Conservation (phyloP, 1,140 invertebrate species). For the Drosophila repletoides region DNA sequence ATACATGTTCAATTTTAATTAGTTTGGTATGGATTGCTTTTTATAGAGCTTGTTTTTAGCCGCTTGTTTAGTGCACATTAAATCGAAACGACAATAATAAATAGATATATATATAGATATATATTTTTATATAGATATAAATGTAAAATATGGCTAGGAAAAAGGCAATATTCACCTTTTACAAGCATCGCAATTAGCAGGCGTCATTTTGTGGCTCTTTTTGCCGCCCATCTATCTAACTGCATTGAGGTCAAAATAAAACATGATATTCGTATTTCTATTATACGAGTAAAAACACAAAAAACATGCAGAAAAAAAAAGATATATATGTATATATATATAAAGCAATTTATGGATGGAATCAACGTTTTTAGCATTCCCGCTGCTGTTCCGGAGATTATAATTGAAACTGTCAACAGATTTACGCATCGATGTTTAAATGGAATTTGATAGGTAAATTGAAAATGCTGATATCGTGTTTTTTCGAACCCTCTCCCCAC, state of each 20-base stretch:
- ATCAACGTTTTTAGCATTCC: not conserved
- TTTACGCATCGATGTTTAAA: constrained; percentile 47
- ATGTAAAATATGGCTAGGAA: not conserved
- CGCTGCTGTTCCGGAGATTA: constrained; percentile 6
- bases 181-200: constrained; percentile 1
- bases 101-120: not conserved
- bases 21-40: constrained; percentile 10
- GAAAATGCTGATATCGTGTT: constrained; percentile 41
- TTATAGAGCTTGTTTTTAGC: not conserved
- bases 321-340: too few relatives aligned
- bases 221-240: too few relatives aligned
- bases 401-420: constrained; percentile 67
- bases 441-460: constrained; percentile 45
- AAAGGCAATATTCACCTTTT: too few relatives aligned
- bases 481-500: not conserved
- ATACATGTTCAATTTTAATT: constrained; percentile 24
- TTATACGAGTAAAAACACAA: too few relatives aligned
- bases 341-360: not conserved
- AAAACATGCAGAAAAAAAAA: too few relatives aligned
- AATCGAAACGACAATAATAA: not conserved
- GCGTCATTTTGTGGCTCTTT: not conserved
- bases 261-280: not conserved
- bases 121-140: not conserved
- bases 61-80: not conserved
- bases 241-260: not conserved